Base-by-base conservation (phyloP, 2,797 vertebrate genomes). In the Phyllotis vaccarum region DNA sequence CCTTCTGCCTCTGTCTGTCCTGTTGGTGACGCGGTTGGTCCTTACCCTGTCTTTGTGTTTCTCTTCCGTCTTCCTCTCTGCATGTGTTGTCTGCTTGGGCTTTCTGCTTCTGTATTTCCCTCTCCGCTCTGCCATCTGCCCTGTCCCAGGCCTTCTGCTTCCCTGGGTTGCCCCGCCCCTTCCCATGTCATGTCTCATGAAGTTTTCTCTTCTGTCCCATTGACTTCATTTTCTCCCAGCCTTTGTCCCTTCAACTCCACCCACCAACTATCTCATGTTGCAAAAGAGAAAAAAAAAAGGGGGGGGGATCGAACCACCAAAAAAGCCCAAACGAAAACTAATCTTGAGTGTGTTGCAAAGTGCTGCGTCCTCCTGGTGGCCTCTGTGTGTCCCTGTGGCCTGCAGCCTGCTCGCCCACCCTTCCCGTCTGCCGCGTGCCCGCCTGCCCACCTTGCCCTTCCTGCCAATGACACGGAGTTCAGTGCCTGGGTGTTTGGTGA, bases 401-500 rank as follows among this genome's bases (percentile, higher is more conserved):
- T 68, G 66, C 99, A 99, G 99, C 97, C 88, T 97, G 99, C 99
- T 99, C 98, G 98, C 99, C 98, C 98, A 99, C 99, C 99, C 99
- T 98, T 78, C 98, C 98, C 98, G 98, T 99, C 99, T 99, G 99
- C 99, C 98, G 98, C 98, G 99, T 99, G 99, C 99, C 99, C 99
- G 98, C 96, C 96, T 95, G 96, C 96, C 96, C 78, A 74, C 96
- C 94, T 83, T 89, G 91, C 95, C 94, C 86, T 93, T 31, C 93
- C 94, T 87, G 95, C 97, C 10, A 43, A 96, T 78, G 97, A 98
- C 98, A 97, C 98, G 91, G 99, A 99, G 99, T 99, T 99, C 99
- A 99, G 99, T 99, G 99, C 99, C 99, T 99, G 99, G 99, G 99
- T 99, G 99, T 99, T 99, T 99, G 97, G 96, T 97, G 97, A 99